phyloP scores from a whole-genome alignment of 2,113 vertebrate genomes.

The Bos javanicus region DNA sequence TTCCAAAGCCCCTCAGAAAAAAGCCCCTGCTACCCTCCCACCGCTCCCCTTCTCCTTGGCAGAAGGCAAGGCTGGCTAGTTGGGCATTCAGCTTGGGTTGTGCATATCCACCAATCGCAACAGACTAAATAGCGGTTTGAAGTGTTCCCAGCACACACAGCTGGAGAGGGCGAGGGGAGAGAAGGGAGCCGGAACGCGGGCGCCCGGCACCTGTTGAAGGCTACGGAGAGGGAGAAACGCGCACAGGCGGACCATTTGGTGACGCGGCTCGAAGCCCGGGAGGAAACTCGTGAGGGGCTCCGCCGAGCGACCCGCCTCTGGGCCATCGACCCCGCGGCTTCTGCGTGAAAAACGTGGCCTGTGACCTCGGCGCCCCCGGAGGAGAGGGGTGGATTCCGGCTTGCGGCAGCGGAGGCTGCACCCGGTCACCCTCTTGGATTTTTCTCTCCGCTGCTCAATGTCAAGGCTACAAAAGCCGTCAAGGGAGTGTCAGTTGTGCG shows the following conservation, averaged over 20 bases:
- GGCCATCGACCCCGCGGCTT: not conserved
- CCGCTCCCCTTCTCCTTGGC: too few relatives aligned
- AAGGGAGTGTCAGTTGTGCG: not conserved
- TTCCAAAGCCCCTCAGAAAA: not conserved
- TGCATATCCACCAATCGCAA: not conserved
- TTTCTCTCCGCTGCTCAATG: not conserved
- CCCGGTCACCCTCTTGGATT: not conserved
- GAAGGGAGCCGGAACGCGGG: constrained; percentile 26
- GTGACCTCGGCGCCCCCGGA: accelerated
- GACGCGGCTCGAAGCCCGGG: accelerated
- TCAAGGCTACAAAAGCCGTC: constrained; percentile 6
- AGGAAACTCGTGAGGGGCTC: not conserved
- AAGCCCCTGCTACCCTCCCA: not conserved
- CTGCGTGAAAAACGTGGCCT: not conserved
- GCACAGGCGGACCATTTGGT: constrained; percentile 76
- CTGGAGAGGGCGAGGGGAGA: not conserved
- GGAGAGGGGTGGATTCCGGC: accelerated
- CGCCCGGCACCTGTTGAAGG: constrained; percentile 77
- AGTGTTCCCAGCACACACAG: not conserved
- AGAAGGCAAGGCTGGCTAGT: not conserved
- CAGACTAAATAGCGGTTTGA: constrained; percentile 63
- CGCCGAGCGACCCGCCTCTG: not conserved
- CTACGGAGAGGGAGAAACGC: constrained; percentile 53
- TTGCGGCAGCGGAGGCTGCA: not conserved
- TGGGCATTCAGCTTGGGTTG: not conserved